Conservation (phyloP, 2,797 vertebrate genomes). For the Diplodus puntazzo region DNA sequence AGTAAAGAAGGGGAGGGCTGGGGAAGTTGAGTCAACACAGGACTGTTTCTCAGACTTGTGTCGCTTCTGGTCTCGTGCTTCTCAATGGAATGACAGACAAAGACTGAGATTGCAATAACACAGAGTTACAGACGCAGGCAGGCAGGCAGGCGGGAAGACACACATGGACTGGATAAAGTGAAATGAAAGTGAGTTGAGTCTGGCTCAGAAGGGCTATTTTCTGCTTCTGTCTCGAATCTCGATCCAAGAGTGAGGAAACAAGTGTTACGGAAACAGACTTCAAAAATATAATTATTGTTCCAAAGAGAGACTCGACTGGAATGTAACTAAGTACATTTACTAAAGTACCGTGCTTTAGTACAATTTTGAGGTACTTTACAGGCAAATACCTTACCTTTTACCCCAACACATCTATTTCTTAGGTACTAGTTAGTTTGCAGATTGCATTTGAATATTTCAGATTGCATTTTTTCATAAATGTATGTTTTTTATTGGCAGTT, state of each 20-base stretch:
- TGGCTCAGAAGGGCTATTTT: neutral
- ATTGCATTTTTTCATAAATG: too few relatives aligned
- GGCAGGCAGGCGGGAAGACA: neutral
- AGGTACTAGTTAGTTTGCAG: too few relatives aligned
- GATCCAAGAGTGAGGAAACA: slow-evolving; percentile 1
- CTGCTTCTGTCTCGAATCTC: slow-evolving; percentile 8
- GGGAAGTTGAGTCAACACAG: slow-evolving; percentile 65
- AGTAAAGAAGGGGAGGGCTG: slow-evolving; percentile 19
- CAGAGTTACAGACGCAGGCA: slow-evolving; percentile 17
- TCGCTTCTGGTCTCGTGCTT: slow-evolving; percentile 67
- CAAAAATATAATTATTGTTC: neutral
- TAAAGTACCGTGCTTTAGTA: too few relatives aligned
- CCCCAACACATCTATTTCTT: too few relatives aligned
- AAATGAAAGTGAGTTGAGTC: slow-evolving; percentile 32
- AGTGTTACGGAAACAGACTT: neutral
- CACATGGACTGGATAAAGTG: slow-evolving; percentile 8
- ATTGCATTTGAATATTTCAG: too few relatives aligned
- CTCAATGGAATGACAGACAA: slow-evolving; percentile 47
- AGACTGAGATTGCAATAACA: slow-evolving; percentile 41
- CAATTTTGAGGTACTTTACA: too few relatives aligned
- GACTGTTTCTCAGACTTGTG: slow-evolving; percentile 60
- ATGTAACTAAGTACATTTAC: too few relatives aligned
- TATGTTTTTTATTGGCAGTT: too few relatives aligned
- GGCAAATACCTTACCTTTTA: too few relatives aligned
- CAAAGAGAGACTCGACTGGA: neutral